Percentiles rank a stretch among this genome's conserved stretches.
phyloP scores from a whole-genome alignment of 2,113 vertebrate species.

The Euleptes europaea region DNA sequence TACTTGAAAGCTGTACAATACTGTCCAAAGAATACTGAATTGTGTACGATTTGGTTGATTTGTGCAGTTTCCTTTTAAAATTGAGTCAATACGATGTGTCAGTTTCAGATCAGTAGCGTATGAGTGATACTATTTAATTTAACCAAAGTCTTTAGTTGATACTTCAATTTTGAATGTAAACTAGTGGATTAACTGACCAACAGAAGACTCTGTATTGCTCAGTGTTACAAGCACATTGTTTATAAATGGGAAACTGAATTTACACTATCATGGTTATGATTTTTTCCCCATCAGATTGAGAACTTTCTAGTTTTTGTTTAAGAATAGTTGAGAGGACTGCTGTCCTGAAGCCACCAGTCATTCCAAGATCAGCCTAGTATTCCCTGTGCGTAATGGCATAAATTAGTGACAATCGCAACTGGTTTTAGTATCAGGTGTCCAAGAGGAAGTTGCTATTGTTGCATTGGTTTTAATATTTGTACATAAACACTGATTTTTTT shows the following conservation, averaged over 20 bases:
- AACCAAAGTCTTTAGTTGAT: constrained; percentile 88
- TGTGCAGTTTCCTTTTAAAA: constrained; percentile 74
- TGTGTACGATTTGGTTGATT: constrained; percentile 77
- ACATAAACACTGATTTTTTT: constrained; percentile 98
- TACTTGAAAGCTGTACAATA: constrained; percentile 81
- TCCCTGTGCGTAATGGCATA: constrained; percentile 71
- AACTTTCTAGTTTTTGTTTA: constrained; percentile 69
- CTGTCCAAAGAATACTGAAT: constrained; percentile 71
- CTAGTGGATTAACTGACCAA: constrained; percentile 80
- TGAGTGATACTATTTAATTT: constrained; percentile 84
- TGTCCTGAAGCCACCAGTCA: constrained; percentile 64
- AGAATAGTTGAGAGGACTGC: constrained; percentile 62
- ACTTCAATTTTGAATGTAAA: constrained; percentile 87
- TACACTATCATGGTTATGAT: constrained; percentile 74
- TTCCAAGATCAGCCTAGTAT: constrained; percentile 64
- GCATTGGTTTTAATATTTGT: constrained; percentile 96
- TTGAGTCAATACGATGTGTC: constrained; percentile 64
- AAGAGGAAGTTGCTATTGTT: constrained; percentile 92
- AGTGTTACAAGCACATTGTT: constrained; percentile 77
- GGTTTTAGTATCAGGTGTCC: constrained; percentile 90
- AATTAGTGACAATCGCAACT: constrained; percentile 96
- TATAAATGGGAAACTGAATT: constrained; percentile 73
- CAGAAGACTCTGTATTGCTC: constrained; percentile 74
- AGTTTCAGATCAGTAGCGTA: constrained; percentile 74
- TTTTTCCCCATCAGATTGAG: constrained; percentile 74